Conservation (phyloP, 1,140 invertebrate species). For the Magallana ariakensis region DNA sequence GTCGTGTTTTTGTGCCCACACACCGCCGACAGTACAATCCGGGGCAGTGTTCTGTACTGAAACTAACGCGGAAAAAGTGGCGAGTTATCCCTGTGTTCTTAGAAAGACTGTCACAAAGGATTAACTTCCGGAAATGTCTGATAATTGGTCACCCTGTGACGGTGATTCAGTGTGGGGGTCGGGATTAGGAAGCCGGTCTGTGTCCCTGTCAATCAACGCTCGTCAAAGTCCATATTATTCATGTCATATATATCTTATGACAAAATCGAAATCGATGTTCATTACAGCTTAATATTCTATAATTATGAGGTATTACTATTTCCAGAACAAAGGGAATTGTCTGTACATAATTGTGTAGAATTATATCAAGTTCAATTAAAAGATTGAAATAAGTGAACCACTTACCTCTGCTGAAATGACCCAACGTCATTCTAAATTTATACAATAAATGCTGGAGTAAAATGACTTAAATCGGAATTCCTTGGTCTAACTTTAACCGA, state of each 20-base stretch:
- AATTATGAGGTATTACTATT: no score
- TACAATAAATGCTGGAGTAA: background rate
- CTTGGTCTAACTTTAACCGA: slow-evolving; percentile 2
- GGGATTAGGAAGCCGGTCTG: background rate
- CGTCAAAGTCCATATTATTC: no score
- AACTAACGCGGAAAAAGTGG: background rate
- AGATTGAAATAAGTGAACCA: background rate
- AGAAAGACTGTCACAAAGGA: background rate
- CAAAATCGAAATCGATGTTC: no score
- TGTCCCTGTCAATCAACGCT: background rate
- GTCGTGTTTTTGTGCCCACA: background rate
- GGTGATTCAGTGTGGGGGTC: background rate
- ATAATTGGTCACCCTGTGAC: background rate
- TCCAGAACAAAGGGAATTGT: no score
- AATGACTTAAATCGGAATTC: slow-evolving; percentile 15
- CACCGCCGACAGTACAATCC: background rate
- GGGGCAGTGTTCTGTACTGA: background rate
- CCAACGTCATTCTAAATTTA: slow-evolving; percentile 19
- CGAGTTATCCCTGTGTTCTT: background rate
- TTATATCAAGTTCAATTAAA: background rate
- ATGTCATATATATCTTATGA: no score
- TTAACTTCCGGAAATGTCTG: background rate
- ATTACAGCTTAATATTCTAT: no score
- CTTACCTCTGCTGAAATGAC: background rate
- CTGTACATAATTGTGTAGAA: no score